Evolutionary conservation across 2,888 invertebrate genomes (phyloP).

Genomic region (Seladonia tumulorum): DNA sequence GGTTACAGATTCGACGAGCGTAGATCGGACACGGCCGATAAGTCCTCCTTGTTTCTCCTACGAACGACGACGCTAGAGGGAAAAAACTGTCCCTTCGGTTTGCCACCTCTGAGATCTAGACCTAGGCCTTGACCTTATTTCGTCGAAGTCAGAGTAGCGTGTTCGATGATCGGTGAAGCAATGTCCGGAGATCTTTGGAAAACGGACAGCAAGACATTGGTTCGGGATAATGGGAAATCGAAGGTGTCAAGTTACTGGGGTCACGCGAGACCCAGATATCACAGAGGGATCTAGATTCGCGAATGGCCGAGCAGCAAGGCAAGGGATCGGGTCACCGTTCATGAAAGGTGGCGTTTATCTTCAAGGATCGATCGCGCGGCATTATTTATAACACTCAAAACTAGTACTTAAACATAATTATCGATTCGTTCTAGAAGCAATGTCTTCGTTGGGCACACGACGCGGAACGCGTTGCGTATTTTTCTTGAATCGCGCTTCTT

Average conservation of each 20-base stretch:
- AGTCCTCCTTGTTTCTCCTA: not conserved
- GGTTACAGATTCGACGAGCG: not conserved
- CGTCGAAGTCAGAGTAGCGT: not conserved
- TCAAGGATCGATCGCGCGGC: not conserved
- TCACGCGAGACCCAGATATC: not conserved
- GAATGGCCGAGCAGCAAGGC: not conserved
- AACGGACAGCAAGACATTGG: too few relatives aligned
- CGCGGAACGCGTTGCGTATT: not conserved
- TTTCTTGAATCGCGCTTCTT: not conserved
- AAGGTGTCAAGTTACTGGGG: not conserved
- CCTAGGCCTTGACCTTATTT: not conserved
- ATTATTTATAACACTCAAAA: not conserved
- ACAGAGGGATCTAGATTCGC: not conserved
- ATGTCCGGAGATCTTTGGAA: not conserved
- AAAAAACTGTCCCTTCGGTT: not conserved
- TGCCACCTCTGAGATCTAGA: not conserved
- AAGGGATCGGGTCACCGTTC: not conserved
- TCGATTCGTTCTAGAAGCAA: not conserved
- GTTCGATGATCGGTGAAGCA: too few relatives aligned
- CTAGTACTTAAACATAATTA: not conserved
- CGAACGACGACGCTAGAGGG: not conserved
- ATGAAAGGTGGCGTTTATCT: not conserved
- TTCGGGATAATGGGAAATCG: not conserved
- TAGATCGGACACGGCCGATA: not conserved
- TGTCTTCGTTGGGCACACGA: not conserved